phyloP scores from a whole-genome alignment of 2,888 invertebrate species.

The Sarcophaga rosellei region DNA sequence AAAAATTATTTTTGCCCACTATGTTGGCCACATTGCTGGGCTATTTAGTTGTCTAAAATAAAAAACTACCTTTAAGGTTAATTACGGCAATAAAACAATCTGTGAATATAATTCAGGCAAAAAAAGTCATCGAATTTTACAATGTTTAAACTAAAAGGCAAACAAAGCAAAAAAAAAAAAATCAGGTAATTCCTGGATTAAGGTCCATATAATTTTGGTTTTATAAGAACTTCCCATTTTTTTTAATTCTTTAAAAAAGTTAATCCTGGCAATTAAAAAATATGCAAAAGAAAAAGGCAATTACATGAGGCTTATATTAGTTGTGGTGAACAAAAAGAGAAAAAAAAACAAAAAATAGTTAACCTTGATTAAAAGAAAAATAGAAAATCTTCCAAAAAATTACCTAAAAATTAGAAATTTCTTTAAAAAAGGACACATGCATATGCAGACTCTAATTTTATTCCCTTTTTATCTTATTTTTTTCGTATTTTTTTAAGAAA shows the following conservation, averaged over 20 bases:
- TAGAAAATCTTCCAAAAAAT: constrained; percentile 20
- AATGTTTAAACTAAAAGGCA: not conserved
- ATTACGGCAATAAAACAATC: too few relatives aligned
- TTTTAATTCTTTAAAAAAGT: constrained; percentile 41
- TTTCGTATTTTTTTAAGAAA: constrained; percentile 55
- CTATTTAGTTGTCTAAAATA: too few relatives aligned
- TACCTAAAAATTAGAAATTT: constrained; percentile 43
- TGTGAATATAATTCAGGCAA: not conserved
- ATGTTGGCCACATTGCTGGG: too few relatives aligned
- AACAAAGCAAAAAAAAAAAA: not conserved
- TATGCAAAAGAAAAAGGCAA: constrained; percentile 27
- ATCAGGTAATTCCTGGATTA: not conserved
- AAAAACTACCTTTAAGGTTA: too few relatives aligned
- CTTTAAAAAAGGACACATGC: constrained; percentile 36
- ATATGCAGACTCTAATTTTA: constrained; percentile 1
- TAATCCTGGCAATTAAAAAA: constrained; percentile 58
- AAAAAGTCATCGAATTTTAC: not conserved
- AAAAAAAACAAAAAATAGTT: not conserved
- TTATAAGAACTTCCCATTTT: constrained; percentile 29
- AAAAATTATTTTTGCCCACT: too few relatives aligned
- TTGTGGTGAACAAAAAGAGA: constrained; percentile 24
- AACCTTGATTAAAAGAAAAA: constrained; percentile 25
- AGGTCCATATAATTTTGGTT: constrained; percentile 9
- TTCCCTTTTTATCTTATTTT: constrained; percentile 47
- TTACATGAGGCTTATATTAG: constrained; percentile 15